phyloP scores from a whole-genome alignment of 2,797 vertebrate species.

The Microctenopoma lineatum region DNA sequence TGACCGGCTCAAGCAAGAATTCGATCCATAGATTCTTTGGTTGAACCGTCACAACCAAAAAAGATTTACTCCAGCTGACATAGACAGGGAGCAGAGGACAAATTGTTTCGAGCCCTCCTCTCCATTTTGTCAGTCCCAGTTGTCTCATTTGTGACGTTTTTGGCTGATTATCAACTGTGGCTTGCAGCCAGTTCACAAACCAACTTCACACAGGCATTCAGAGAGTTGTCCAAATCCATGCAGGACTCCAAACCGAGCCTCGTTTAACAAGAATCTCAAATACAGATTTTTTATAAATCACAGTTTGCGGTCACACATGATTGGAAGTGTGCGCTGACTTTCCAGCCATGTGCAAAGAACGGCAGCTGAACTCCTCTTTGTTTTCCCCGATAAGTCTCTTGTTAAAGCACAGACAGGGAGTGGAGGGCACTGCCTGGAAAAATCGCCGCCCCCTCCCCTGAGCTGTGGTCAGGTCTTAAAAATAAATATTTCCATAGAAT shows the following conservation, averaged over 20 bases:
- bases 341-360: constrained; percentile 62
- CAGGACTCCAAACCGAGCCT: constrained; percentile 52
- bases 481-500: constrained; percentile 60
- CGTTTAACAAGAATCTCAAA: constrained; percentile 69
- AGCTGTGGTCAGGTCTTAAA: constrained; percentile 56
- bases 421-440: constrained; percentile 67
- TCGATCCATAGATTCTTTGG: constrained; percentile 64
- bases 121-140: constrained; percentile 40
- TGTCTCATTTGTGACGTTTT: constrained; percentile 62
- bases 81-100: constrained; percentile 47
- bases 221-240: constrained; percentile 36
- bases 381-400: constrained; percentile 62
- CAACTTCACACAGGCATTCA: constrained; percentile 53
- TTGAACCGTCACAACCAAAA: constrained; percentile 49
- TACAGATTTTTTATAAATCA: constrained; percentile 47
- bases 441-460: constrained; percentile 25
- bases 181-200: constrained; percentile 54
- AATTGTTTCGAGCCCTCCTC: constrained; percentile 43
- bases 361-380: constrained; percentile 60
- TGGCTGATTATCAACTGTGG: constrained; percentile 54
- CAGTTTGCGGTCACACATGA: constrained; percentile 59
- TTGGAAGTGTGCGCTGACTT: constrained; percentile 57
- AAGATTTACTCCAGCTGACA: constrained; percentile 43
- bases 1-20: constrained; percentile 32
- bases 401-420: constrained; percentile 58